A percentile compares a stretch with the other conserved stretches of the same genome.
Conservation (phyloP, 2,113 vertebrate species). For the Trachemys scripta region DNA sequence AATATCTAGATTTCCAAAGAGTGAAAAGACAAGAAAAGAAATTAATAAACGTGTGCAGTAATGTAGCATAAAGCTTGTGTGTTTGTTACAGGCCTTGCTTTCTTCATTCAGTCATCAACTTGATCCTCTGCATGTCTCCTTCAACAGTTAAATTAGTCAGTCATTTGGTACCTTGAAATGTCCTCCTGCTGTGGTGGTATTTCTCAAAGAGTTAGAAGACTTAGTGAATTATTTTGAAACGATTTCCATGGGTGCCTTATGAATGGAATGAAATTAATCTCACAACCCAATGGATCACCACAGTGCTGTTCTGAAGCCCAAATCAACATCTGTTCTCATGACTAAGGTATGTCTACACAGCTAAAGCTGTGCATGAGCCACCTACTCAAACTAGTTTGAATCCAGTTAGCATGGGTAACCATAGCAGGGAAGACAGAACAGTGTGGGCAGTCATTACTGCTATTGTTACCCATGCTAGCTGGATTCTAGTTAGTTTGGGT, state of each 20-base stretch:
- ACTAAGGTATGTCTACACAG: no score
- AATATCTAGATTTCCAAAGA: slow-evolving; percentile 28
- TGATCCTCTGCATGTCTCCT: background rate
- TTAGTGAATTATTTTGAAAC: no score
- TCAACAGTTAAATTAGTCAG: background rate
- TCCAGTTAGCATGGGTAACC: background rate
- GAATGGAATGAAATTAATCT: background rate
- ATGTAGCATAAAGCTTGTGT: slow-evolving; percentile 6
- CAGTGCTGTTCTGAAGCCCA: fast-evolving
- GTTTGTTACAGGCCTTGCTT: background rate
- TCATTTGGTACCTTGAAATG: slow-evolving; percentile 14
- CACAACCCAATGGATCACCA: background rate
- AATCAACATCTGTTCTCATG: background rate
- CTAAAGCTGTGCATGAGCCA: no score
- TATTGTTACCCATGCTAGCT: no score
- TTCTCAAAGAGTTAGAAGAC: slow-evolving; percentile 26
- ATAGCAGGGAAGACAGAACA: background rate
- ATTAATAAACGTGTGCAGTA: slow-evolving; percentile 34
- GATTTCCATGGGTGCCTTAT: no score
- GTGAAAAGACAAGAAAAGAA: background rate
- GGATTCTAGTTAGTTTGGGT: no score
- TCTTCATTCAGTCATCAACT: slow-evolving; percentile 34
- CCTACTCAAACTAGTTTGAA: background rate
- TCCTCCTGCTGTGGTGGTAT: background rate
- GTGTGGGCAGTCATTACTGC: background rate